Percentiles rank a stretch among this genome's conserved stretches.
Evolutionary conservation across 2,113 vertebrate species (phyloP).

Genomic region (Boulengeromyrus knoepffleri): DNA sequence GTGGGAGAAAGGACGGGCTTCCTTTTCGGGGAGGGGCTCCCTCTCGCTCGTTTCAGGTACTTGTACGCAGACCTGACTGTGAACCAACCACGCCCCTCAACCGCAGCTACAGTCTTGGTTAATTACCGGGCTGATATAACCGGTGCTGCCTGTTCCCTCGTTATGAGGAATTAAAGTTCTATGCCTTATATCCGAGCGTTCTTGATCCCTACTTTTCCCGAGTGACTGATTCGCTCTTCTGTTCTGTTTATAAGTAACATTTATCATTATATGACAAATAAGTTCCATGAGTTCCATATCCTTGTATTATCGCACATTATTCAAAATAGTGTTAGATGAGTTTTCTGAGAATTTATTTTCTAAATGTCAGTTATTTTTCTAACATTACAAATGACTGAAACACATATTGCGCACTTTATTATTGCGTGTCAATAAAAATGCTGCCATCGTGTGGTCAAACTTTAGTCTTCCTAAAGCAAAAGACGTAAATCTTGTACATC

Average conservation of each 20-base stretch:
- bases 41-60: not conserved
- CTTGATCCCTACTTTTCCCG: not conserved
- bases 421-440: not conserved
- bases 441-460: conserved; percentile 14
- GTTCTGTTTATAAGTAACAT: not conserved
- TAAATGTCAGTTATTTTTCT: not conserved
- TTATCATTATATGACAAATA: not conserved
- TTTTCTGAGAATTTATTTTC: not conserved
- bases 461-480: not conserved
- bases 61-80: not conserved
- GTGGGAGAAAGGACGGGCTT: not conserved
- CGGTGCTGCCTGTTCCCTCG: not conserved
- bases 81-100: not conserved
- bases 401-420: not conserved
- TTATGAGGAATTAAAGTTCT: not conserved
- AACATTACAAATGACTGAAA: not conserved
- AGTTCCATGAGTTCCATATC: not conserved
- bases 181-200: not conserved
- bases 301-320: not conserved
- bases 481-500: not conserved
- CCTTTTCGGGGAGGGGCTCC: not conserved
- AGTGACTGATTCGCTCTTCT: not conserved
- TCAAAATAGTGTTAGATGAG: not conserved
- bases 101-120: not conserved
- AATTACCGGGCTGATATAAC: not conserved